A percentile compares a stretch with the other conserved stretches of the same genome.
Evolutionary conservation across 2,888 invertebrate genomes (phyloP).

Genomic region (Sialis lutaria): DNA sequence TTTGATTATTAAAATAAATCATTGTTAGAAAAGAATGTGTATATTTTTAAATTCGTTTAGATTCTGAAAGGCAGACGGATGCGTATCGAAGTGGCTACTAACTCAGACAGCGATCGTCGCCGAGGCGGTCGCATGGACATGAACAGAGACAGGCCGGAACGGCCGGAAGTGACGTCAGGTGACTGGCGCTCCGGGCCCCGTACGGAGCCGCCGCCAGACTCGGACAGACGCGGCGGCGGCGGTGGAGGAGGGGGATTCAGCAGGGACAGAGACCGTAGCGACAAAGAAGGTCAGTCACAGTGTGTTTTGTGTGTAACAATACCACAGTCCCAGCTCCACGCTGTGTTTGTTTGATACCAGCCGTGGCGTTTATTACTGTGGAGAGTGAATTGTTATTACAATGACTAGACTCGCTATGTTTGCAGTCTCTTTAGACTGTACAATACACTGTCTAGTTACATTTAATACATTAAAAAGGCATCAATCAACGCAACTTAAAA

Average conservation of each 20-base stretch:
- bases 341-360: constrained; percentile 9
- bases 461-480: too few relatives aligned
- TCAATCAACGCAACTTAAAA: too few relatives aligned
- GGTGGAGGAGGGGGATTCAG: constrained; percentile 19
- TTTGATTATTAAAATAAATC: too few relatives aligned
- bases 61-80: constrained; percentile 57
- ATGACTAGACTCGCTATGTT: not conserved
- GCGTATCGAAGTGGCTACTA: constrained; percentile 63
- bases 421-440: not conserved
- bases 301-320: constrained; percentile 7
- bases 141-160: constrained; percentile 35
- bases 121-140: constrained; percentile 34
- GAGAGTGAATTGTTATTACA: not conserved
- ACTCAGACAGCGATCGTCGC: constrained; percentile 48
- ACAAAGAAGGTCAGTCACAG: constrained; percentile 13
- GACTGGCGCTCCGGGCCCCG: constrained; percentile 61
- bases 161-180: constrained; percentile 48
- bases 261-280: constrained; percentile 21
- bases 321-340: constrained; percentile 6
- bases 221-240: constrained; percentile 13
- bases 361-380: not conserved
- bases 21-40: too few relatives aligned
- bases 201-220: constrained; percentile 27
- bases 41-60: constrained; percentile 23
- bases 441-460: not conserved